Percentiles rank a stretch among this genome's conserved stretches.
These are phyloP conservation scores for Trogon surrucura DNA, from an alignment of 2,113 vertebrate genomes.

Conservation along the genomic window DNA sequence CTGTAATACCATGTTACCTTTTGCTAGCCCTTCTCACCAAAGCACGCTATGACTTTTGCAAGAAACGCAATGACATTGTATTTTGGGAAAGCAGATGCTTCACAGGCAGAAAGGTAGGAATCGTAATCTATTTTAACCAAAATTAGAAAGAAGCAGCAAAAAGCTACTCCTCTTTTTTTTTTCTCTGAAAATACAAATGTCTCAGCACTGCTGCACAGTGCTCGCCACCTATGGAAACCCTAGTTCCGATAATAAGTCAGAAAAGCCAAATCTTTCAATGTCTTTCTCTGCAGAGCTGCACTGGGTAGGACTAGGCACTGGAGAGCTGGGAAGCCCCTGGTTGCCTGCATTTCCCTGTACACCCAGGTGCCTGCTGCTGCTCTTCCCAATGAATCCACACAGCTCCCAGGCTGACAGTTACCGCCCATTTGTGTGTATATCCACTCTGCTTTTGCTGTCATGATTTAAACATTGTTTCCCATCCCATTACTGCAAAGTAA, in stretches of 20 bases:
- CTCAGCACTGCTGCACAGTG: fast-evolving
- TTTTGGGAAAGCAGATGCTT: not conserved
- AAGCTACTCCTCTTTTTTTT: not conserved
- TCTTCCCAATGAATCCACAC: not conserved
- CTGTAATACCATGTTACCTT: not conserved
- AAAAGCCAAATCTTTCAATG: not conserved
- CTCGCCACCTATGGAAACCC: not conserved
- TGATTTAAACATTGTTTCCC: not conserved
- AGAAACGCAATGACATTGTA: not conserved
- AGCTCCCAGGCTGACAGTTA: not conserved
- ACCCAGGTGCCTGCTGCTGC: not conserved
- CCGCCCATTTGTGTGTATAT: fast-evolving
- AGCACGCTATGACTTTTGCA: not conserved
- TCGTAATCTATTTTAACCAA: fast-evolving
- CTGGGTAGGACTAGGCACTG: not conserved
- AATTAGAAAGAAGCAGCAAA: not conserved
- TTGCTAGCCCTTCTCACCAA: not conserved
- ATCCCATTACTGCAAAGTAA: not conserved
- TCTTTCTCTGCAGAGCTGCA: not conserved
- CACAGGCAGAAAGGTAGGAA: fast-evolving
- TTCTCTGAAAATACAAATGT: not conserved
- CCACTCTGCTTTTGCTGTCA: not conserved
- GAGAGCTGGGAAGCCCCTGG: not conserved
- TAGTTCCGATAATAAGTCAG: fast-evolving
- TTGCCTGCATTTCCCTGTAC: not conserved